A percentile compares a stretch with the other conserved stretches of the same genome.
These are phyloP conservation scores for Barnardius zonarius DNA, from an alignment of 2,113 vertebrate genomes.

Conservation along the genomic window DNA sequence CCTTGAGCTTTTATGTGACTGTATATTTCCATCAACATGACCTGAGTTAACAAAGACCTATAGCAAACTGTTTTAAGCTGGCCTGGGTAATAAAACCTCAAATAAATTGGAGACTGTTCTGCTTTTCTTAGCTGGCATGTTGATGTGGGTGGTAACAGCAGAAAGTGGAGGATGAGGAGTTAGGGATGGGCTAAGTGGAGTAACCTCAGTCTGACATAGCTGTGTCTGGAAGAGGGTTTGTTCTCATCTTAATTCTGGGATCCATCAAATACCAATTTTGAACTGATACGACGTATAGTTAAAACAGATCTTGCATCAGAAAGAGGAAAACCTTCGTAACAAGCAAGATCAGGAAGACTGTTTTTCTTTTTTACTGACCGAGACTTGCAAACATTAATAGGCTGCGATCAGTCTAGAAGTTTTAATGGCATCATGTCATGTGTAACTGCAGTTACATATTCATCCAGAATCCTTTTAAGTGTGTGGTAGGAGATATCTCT, in stretches of 20 bases:
- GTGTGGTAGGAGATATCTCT: not conserved
- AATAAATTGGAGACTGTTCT: not conserved
- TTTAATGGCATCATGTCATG: not conserved
- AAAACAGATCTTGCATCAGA: slow-evolving; percentile 8
- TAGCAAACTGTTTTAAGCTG: not conserved
- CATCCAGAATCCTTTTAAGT: not conserved
- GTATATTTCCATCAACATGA: not conserved
- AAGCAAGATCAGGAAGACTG: not conserved
- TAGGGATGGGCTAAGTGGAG: not conserved
- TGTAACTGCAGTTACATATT: not conserved
- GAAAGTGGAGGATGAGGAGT: not conserved
- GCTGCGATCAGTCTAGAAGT: not conserved
- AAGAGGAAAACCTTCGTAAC: not conserved
- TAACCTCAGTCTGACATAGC: not conserved
- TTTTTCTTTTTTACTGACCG: not conserved
- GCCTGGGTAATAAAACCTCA: not conserved
- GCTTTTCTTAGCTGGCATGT: not conserved
- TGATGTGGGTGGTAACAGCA: not conserved
- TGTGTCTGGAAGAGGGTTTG: not conserved
- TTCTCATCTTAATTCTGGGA: not conserved
- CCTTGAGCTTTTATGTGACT: not conserved
- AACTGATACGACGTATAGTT: not conserved
- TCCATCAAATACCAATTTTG: not conserved
- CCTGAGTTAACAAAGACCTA: not conserved
- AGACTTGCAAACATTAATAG: not conserved